phyloP scores from a whole-genome alignment of 1,140 invertebrate genomes.

The Lordiphosa clarofinis region DNA sequence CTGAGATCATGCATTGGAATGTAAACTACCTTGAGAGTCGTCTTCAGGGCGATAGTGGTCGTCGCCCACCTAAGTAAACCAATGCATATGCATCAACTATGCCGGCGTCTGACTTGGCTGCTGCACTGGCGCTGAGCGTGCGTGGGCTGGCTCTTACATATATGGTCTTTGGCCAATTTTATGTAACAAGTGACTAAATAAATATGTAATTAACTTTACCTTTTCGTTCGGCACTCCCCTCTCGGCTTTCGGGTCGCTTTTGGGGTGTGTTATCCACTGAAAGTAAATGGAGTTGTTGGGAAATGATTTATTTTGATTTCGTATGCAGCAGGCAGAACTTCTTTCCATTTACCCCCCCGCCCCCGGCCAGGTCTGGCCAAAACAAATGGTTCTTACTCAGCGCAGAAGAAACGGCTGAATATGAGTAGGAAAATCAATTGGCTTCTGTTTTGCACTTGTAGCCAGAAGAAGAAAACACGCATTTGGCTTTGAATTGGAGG shows the following conservation, averaged over 20 bases:
- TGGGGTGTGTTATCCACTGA: constrained; percentile 75
- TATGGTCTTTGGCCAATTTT: constrained; percentile 41
- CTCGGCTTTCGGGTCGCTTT: constrained; percentile 72
- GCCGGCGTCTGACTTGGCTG: constrained; percentile 31
- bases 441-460: constrained; percentile 57
- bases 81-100: constrained; percentile 47
- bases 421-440: constrained; percentile 65
- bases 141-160: constrained; percentile 30
- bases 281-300: constrained; percentile 30
- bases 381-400: constrained; percentile 7
- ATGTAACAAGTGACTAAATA: constrained; percentile 51
- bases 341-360: too few species aligned
- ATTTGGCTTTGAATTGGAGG: constrained; percentile 23
- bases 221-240: constrained; percentile 78
- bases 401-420: constrained; percentile 11
- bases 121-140: constrained; percentile 1
- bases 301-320: too few species aligned
- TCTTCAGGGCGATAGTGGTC: constrained; percentile 29
- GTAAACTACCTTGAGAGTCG: constrained; percentile 63
- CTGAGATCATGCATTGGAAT: constrained; percentile 26
- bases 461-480: constrained; percentile 55
- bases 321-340: too few species aligned
- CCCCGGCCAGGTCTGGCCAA: background rate
- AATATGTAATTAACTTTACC: constrained; percentile 45
- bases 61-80: constrained; percentile 62